These are phyloP conservation scores for Dolichopus griseipennis DNA, from an alignment of 2,888 invertebrate genomes.

Conservation along the genomic window DNA sequence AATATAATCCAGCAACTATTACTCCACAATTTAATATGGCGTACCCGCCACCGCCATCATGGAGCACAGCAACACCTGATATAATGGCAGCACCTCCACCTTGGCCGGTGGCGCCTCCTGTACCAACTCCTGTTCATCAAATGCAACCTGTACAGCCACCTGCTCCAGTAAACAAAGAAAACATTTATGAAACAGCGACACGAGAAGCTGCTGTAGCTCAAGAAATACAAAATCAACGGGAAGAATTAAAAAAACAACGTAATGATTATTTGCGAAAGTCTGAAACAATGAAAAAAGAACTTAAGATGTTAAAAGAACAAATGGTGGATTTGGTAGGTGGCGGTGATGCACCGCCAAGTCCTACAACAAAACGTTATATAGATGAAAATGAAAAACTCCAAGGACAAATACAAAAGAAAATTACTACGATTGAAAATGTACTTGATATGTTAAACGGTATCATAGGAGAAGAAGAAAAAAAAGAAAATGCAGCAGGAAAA, in stretches of 20 bases:
- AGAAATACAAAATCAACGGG: conserved; percentile 74
- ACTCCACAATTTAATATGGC: conserved; percentile 30
- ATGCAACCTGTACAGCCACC: conserved; percentile 14
- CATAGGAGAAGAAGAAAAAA: conserved; percentile 58
- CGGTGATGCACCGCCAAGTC: conserved; percentile 51
- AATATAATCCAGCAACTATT: conserved; percentile 27
- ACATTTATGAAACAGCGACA: conserved; percentile 13
- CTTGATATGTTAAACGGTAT: conserved; percentile 81
- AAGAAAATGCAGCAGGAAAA: conserved; percentile 15
- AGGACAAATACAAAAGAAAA: conserved; percentile 45
- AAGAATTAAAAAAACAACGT: conserved; percentile 68
- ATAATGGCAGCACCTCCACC: conserved; percentile 26
- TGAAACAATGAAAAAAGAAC: conserved; percentile 61
- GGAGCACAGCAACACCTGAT: conserved; percentile 28
- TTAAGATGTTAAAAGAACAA: conserved; percentile 69
- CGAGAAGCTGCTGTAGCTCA: conserved; percentile 58
- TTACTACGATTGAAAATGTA: conserved; percentile 71
- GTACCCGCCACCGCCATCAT: conserved; percentile 34
- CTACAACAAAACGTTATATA: conserved; percentile 68
- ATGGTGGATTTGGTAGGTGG: conserved; percentile 60
- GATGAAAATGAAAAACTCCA: conserved; percentile 77
- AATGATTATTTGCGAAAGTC: conserved; percentile 74
- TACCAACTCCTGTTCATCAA: background rate
- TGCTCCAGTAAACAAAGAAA: conserved; percentile 12
- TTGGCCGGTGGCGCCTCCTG: conserved; percentile 13